These are phyloP conservation scores for Crax fasciolata DNA, from an alignment of 2,797 vertebrate genomes.

Conservation along the genomic window DNA sequence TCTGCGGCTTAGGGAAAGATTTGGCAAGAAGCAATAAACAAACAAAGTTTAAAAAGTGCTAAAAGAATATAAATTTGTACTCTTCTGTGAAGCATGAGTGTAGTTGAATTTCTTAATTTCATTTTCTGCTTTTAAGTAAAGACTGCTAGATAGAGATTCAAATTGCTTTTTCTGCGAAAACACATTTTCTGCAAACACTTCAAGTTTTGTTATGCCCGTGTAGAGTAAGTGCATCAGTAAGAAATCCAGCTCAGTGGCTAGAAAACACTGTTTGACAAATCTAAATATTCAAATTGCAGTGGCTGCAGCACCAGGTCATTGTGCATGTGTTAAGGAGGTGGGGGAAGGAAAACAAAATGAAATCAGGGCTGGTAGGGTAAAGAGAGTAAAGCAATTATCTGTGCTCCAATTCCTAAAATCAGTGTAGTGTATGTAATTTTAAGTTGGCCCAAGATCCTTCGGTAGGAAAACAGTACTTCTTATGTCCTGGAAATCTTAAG, in stretches of 20 bases:
- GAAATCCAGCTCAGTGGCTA: not conserved
- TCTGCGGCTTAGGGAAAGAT: constrained; percentile 62
- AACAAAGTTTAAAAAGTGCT: constrained; percentile 61
- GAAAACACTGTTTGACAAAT: not conserved
- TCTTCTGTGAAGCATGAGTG: constrained; percentile 26
- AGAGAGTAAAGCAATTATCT: not conserved
- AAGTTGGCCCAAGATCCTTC: not conserved
- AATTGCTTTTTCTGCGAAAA: not conserved
- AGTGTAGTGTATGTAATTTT: not conserved
- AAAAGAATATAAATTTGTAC: constrained; percentile 57
- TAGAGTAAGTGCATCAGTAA: not conserved
- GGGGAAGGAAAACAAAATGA: not conserved
- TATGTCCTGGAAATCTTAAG: not conserved
- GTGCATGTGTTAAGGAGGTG: not conserved
- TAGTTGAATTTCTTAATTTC: constrained; percentile 59
- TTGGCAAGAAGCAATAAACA: constrained; percentile 75
- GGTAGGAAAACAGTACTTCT: not conserved
- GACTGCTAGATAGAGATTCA: not conserved
- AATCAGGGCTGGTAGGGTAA: not conserved
- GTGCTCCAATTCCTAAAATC: not conserved
- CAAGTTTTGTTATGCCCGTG: not conserved
- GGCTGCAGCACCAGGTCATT: not conserved
- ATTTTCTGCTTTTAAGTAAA: constrained; percentile 49
- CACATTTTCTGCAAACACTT: not conserved
- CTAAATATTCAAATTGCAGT: not conserved